Evolutionary conservation across 1,140 invertebrate species (phyloP), one percentile per base, ranked within the genome.

Genomic region (Anastatus disparis): DNA sequence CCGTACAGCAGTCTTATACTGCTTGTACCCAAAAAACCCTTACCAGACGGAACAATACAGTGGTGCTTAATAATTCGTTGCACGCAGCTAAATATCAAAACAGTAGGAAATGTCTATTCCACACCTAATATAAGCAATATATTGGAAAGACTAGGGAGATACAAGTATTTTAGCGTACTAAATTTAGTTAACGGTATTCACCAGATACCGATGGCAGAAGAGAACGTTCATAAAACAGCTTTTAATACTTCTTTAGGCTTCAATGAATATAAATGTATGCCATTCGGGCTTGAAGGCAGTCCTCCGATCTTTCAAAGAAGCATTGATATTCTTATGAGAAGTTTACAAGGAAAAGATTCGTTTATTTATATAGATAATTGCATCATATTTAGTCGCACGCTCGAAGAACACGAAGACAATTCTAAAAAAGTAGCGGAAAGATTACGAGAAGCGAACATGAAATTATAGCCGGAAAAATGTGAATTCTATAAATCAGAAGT

Each of bases 141-240:
- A 6, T 31, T 55, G 7, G 9, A 55, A 31, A 1, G 4, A 31
- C 6, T 31, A n/a, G 27, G 52, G 35, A 29, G 1, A 2, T 17
- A 7, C 15, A 2, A 46, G 29, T 61, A 61, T 17, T 61, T 31
- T 13, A 22, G 24, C 8, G 13, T 40, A n/a, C 6, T 61, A 4
- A 15, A 61, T 46, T 17, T 61, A 13, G 58, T 42, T 13, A 31
- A 26, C 2, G 52, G 27, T n/a, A 46, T 61, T 17, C 86, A 81
- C 77, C 87, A 89, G 76, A 76, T 89, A 13, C 38, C 61, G 1
- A 66, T 88, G 1, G 68, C 79, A 15, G n/a, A 77, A 77, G 53
- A 79, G 9, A 79, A 84, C 71, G 73, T 48, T 38, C 52, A 74
- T 0, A 87, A 87, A 76, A 87, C 85, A 2, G 83, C 81, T 1